These are phyloP conservation scores for Tragelaphus imberbis DNA, from an alignment of 2,113 vertebrate genomes.

Conservation along the genomic window DNA sequence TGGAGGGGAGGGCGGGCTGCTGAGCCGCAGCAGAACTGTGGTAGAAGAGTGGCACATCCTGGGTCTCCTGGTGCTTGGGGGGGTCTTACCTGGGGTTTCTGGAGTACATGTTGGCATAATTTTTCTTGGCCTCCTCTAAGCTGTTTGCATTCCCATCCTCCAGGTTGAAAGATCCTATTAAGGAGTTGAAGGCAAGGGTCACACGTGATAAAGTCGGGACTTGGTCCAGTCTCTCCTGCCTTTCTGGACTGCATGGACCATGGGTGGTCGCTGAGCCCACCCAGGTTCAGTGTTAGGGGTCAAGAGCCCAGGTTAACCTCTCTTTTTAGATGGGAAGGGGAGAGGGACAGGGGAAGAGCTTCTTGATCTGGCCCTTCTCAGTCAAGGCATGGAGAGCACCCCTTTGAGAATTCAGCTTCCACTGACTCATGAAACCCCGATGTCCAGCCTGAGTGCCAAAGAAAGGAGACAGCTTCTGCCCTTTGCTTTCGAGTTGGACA, in stretches of 20 bases:
- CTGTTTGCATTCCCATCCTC: constrained; percentile 75
- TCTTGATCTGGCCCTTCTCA: background rate
- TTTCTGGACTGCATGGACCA: background rate
- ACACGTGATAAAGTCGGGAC: background rate
- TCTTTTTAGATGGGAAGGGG: background rate
- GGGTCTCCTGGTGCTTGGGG: background rate
- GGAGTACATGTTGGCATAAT: constrained; percentile 75
- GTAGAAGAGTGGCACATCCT: background rate
- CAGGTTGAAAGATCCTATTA: constrained; percentile 72
- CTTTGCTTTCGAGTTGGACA: background rate
- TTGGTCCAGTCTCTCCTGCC: background rate
- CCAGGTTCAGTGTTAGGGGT: background rate
- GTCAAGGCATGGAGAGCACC: background rate
- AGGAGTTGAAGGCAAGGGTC: constrained; percentile 59
- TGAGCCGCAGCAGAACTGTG: rapidly evolving
- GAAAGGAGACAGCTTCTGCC: background rate
- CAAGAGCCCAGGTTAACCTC: background rate
- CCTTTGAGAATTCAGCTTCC: background rate
- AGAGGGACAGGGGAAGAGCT: background rate
- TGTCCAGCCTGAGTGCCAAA: background rate
- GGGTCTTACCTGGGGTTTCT: constrained; percentile 69
- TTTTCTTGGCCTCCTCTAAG: constrained; percentile 79
- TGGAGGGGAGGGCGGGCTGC: no score
- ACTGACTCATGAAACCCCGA: background rate
- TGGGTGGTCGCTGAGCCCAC: background rate